Conservation (phyloP, 2,797 vertebrate genomes). For the Bufotes viridis region DNA sequence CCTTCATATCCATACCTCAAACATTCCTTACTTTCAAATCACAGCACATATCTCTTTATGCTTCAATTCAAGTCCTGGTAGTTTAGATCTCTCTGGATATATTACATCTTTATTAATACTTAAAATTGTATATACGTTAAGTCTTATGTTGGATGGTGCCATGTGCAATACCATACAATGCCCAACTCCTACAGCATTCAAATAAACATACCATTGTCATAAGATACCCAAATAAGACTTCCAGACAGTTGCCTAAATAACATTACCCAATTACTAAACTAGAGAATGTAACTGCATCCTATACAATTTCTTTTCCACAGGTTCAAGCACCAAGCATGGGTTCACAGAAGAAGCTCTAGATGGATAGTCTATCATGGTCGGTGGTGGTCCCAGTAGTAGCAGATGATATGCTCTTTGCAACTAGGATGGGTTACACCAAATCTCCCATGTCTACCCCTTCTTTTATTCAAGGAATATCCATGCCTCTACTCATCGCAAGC, state of each 20-base stretch:
- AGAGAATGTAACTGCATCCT: not conserved
- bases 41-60: not conserved
- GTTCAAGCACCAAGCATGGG: not conserved
- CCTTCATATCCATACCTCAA: not conserved
- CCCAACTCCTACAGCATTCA: not conserved
- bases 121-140: not conserved
- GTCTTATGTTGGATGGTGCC: not conserved
- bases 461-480: too few relatives aligned
- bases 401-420: too few relatives aligned
- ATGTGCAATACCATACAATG: not conserved
- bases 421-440: too few relatives aligned
- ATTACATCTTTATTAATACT: not conserved
- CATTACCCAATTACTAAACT: not conserved
- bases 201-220: not conserved
- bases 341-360: not conserved
- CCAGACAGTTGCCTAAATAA: not conserved
- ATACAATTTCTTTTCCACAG: not conserved
- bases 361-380: not conserved
- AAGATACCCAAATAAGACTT: not conserved
- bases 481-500: too few relatives aligned
- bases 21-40: not conserved
- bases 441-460: too few relatives aligned
- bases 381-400: not conserved
- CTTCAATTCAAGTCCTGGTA: not conserved
- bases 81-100: not conserved